A percentile compares a stretch with the other conserved stretches of the same genome.
Evolutionary conservation across 92 coral and sea anemone genomes (phyloP).

Genomic region (Epizoanthus illoricatus): DNA sequence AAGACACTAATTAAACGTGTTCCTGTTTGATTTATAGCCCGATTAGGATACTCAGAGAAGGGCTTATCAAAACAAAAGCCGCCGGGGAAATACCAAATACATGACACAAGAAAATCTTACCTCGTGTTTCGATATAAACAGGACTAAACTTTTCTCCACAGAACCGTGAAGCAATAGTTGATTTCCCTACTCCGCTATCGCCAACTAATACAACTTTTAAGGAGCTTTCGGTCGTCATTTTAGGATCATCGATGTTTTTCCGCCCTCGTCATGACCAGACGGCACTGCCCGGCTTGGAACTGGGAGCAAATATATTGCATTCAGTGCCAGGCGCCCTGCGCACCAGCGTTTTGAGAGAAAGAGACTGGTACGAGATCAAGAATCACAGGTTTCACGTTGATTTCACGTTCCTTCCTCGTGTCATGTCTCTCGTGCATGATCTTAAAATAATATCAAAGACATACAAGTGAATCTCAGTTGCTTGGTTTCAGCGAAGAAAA

Average conservation of each 20-base stretch:
- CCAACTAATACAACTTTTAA: slow-evolving; percentile 81
- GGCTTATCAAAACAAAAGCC: neutral
- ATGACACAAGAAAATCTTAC: slow-evolving; percentile 19
- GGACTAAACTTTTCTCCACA: slow-evolving; percentile 76
- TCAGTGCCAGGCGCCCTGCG: slow-evolving; percentile 2
- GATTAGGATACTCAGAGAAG: no score
- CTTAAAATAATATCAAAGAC: no score
- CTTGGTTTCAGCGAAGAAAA: no score
- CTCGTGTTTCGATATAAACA: slow-evolving; percentile 67
- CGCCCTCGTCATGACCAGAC: neutral
- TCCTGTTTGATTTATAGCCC: no score
- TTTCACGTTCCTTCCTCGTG: no score
- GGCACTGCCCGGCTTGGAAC: no score
- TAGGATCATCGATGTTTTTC: neutral
- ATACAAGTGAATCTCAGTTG: no score
- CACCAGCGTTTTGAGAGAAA: neutral
- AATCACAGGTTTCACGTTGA: neutral
- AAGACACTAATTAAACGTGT: no score
- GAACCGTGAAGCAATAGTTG: slow-evolving; percentile 64
- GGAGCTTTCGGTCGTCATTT: slow-evolving; percentile 6
- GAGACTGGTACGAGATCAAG: slow-evolving; percentile 21
- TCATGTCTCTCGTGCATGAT: no score
- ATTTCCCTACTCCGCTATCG: slow-evolving; percentile 94
- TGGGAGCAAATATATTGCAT: neutral
- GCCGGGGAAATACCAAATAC: neutral